Conservation (phyloP, 2,797 vertebrate genomes). For the Manis javanica region DNA sequence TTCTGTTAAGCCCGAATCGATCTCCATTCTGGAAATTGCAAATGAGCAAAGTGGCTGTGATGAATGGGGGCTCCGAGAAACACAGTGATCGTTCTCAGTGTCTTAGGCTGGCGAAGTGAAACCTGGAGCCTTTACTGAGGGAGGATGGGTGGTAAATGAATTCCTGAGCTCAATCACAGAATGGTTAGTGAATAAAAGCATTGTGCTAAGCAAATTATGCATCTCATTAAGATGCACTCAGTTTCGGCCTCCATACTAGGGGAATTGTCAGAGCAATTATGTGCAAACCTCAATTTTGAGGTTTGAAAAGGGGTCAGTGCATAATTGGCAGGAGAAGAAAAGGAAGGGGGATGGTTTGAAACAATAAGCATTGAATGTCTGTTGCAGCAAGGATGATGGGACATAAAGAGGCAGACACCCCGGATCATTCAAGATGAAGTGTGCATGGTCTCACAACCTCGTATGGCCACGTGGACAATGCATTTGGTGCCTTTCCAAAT, state of each 20-base stretch:
- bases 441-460: neutral
- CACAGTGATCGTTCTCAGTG: fast-evolving
- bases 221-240: constrained; percentile 49
- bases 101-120: neutral
- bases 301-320: constrained; percentile 31
- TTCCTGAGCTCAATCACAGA: neutral
- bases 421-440: neutral
- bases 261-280: constrained; percentile 45
- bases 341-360: constrained; percentile 7
- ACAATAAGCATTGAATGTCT: neutral
- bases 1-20: fast-evolving
- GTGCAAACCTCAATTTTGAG: constrained; percentile 35
- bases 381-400: neutral
- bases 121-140: neutral
- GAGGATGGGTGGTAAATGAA: neutral
- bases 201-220: neutral
- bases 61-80: neutral
- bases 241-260: fast-evolving
- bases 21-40: constrained; percentile 38
- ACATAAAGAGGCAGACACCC: neutral
- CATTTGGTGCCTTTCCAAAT: neutral
- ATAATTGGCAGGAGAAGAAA: constrained; percentile 14
- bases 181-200: neutral
- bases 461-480: neutral
- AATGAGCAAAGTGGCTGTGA: neutral